These are phyloP conservation scores for Cephalopterus ornatus DNA, from an alignment of 2,113 vertebrate genomes.

Conservation along the genomic window DNA sequence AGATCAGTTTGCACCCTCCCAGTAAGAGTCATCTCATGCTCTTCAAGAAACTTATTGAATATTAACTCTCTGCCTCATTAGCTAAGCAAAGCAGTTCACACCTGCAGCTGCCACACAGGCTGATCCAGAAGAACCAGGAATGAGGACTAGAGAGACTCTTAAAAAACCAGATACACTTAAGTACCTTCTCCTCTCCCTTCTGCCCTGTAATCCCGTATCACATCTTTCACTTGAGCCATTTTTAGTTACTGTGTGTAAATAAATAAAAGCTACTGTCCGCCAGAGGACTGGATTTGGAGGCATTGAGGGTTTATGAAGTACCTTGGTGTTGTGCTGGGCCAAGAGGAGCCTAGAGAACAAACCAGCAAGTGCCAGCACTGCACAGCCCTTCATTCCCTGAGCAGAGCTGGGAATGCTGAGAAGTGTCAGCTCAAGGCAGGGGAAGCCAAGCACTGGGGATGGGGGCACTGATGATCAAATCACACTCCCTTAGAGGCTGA, in stretches of 20 bases:
- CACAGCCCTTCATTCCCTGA: not conserved
- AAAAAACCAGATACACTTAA: rapidly evolving
- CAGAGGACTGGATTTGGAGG: not conserved
- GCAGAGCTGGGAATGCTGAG: not conserved
- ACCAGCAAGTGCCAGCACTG: not conserved
- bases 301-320: not conserved
- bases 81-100: not conserved
- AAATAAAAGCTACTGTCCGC: not conserved
- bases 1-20: rapidly evolving
- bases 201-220: not conserved
- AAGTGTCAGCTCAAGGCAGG: rapidly evolving
- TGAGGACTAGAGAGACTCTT: not conserved
- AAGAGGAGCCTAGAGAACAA: not conserved
- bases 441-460: rapidly evolving
- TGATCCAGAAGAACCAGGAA: not conserved
- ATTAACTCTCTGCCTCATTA: not conserved
- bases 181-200: not conserved
- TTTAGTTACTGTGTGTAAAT: not conserved
- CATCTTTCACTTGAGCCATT: not conserved
- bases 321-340: rapidly evolving
- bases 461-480: too few relatives aligned
- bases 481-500: rapidly evolving
- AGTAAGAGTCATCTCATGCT: rapidly evolving
- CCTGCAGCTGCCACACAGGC: not conserved
- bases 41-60: not conserved